Conservation (phyloP, 2,888 invertebrate species). For the Andrena chrysosceles region DNA sequence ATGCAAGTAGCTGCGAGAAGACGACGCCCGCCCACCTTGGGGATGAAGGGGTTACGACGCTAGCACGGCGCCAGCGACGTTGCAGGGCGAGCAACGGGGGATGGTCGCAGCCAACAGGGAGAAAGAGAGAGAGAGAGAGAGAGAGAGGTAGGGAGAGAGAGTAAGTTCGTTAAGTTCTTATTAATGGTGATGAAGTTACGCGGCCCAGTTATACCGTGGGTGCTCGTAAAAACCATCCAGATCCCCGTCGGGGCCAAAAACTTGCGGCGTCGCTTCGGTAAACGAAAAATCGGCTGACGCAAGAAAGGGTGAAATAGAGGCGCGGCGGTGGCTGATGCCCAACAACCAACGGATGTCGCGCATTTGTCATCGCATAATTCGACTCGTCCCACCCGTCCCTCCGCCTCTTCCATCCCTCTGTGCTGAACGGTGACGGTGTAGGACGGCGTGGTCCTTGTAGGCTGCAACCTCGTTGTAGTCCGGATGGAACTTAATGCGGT, state of each 20-base stretch:
- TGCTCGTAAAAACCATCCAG: conserved; percentile 63
- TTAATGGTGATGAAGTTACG: conserved; percentile 72
- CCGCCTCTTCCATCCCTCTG: too few relatives aligned
- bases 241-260: conserved; percentile 42
- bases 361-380: conserved; percentile 46
- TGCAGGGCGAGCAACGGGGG: conserved; percentile 16
- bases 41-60: conserved; percentile 19
- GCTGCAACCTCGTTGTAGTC: conserved; percentile 50
- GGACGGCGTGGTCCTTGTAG: conserved; percentile 23
- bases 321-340: neutral
- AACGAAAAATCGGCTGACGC: conserved; percentile 51
- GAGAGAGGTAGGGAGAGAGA: conserved; percentile 22
- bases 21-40: conserved; percentile 22
- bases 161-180: conserved; percentile 76
- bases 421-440: conserved; percentile 14
- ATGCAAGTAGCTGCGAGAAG: conserved; percentile 61
- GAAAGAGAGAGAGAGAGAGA: too few relatives aligned
- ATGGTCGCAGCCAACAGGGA: conserved; percentile 19
- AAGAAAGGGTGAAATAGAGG: neutral
- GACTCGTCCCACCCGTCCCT: neutral
- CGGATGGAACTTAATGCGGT: conserved; percentile 66
- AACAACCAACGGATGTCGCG: conserved; percentile 16
- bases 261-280: conserved; percentile 8
- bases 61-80: conserved; percentile 31
- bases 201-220: conserved; percentile 43